phyloP scores from a whole-genome alignment of 1,140 invertebrate species.

The Trachelipus rathkii region DNA sequence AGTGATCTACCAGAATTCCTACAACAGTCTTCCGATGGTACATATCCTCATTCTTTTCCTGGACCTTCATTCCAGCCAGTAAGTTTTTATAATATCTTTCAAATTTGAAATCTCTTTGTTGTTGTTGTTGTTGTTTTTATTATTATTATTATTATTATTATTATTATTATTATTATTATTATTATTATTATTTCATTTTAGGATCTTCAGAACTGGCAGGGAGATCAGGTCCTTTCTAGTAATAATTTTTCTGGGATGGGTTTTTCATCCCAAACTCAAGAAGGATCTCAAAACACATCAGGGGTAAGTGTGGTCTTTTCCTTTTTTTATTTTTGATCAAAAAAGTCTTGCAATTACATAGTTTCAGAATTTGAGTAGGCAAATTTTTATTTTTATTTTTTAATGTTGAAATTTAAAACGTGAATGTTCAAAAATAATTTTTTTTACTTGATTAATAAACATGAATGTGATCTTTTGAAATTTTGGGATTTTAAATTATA shows the following conservation, averaged over 20 bases:
- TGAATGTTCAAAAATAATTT: too few species aligned
- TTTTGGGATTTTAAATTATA: too few species aligned
- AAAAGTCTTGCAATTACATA: too few species aligned
- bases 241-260: conserved; percentile 36
- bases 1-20: conserved; percentile 43
- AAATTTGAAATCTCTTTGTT: too few species aligned
- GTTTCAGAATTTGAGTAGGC: too few species aligned
- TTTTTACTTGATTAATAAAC: too few species aligned
- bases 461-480: too few species aligned
- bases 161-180: not conserved
- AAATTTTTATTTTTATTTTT: too few species aligned
- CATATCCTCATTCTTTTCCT: conserved; percentile 39
- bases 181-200: not conserved
- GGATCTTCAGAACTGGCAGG: conserved; percentile 37
- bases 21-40: conserved; percentile 40
- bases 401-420: too few species aligned
- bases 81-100: conserved; percentile 28
- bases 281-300: conserved; percentile 37
- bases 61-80: conserved; percentile 44
- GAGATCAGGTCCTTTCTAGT: conserved; percentile 37
- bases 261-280: conserved; percentile 29
- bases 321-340: conserved; percentile 19
- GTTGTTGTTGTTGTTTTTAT: too few species aligned
- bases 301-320: conserved; percentile 41
- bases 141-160: not conserved